Conservation (phyloP, 1,140 invertebrate species). For the Cyphomyrmex costatus region DNA sequence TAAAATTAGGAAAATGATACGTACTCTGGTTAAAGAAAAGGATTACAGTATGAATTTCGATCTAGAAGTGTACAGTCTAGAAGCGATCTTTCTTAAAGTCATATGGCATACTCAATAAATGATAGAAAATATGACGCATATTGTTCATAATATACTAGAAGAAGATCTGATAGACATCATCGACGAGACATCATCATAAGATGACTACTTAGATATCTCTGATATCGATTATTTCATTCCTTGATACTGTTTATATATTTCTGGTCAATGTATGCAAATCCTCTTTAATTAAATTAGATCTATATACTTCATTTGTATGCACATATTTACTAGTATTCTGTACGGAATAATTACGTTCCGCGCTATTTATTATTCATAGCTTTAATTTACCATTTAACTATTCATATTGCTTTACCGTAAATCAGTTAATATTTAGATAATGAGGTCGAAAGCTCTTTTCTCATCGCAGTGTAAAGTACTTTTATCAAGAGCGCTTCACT, state of each 20-base stretch:
- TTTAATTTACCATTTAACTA: constrained; percentile 38
- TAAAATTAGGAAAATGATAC: too few relatives aligned
- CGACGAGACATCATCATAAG: too few relatives aligned
- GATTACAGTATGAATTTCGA: too few relatives aligned
- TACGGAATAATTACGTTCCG: constrained; percentile 21
- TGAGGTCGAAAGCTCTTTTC: not conserved
- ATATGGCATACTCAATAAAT: too few relatives aligned
- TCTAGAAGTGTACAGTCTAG: too few relatives aligned
- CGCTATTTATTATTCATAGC: constrained; percentile 40
- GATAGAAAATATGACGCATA: too few relatives aligned
- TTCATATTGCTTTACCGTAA: not conserved
- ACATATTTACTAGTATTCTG: not conserved
- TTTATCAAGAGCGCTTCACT: not conserved
- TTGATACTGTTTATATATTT: constrained; percentile 31
- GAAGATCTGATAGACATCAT: too few relatives aligned
- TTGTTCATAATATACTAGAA: too few relatives aligned
- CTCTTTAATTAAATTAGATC: constrained; percentile 11
- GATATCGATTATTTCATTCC: constrained; percentile 31
- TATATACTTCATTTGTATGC: not conserved
- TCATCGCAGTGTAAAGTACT: not conserved
- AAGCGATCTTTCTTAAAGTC: too few relatives aligned
- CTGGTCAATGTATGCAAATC: constrained; percentile 30
- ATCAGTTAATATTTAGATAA: constrained; percentile 16
- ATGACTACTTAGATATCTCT: not conserved
- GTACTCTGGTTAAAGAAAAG: too few relatives aligned